phyloP scores from a whole-genome alignment of 1,140 invertebrate species.

The Diabrotica undecimpunctata region DNA sequence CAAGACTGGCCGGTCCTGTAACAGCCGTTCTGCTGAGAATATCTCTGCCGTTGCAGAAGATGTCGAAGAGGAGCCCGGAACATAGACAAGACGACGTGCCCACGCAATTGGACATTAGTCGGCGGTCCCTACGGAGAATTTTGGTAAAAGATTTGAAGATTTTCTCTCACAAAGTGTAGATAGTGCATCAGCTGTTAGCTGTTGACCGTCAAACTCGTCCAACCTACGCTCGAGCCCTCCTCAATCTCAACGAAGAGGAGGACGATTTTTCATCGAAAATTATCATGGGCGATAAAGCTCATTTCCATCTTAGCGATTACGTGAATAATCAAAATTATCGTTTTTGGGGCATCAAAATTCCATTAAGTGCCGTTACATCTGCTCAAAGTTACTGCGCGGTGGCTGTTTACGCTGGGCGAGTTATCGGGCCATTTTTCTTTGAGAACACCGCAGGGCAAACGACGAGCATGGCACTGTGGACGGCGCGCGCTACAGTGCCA shows the following conservation, averaged over 20 bases:
- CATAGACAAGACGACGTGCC: neutral
- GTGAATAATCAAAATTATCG: slow-evolving; percentile 1
- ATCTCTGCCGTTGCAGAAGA: neutral
- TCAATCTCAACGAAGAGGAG: too few relatives aligned
- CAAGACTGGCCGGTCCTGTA: neutral
- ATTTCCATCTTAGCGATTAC: neutral
- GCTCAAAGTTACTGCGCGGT: too few relatives aligned
- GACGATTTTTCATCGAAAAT: neutral
- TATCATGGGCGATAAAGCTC: neutral
- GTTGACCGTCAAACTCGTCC: too few relatives aligned
- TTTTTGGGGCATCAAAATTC: slow-evolving; percentile 18
- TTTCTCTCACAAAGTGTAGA: neutral
- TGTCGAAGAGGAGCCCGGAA: neutral
- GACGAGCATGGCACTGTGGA: too few relatives aligned
- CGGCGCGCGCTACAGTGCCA: too few relatives aligned
- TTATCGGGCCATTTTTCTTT: too few relatives aligned
- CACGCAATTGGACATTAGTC: neutral
- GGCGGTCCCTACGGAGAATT: neutral
- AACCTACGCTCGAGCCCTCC: too few relatives aligned
- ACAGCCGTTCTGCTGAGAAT: neutral
- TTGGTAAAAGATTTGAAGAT: neutral
- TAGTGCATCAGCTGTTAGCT: neutral
- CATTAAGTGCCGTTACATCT: too few relatives aligned
- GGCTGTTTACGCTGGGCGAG: too few relatives aligned
- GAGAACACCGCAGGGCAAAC: too few relatives aligned